These are phyloP conservation scores for Micrasema longulum DNA, from an alignment of 1,140 invertebrate genomes.

Conservation along the genomic window DNA sequence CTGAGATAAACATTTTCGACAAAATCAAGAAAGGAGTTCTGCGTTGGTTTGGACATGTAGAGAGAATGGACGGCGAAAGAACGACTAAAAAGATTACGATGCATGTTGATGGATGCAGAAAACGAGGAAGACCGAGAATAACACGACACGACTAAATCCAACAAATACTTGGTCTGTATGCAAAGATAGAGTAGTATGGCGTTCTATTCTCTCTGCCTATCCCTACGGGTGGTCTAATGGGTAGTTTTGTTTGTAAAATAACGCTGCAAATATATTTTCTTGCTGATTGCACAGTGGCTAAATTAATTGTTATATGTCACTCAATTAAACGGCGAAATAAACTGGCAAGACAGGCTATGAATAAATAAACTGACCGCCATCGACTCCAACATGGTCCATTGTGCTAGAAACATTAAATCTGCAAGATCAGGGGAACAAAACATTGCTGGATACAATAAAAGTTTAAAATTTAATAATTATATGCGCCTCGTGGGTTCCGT, in stretches of 20 bases:
- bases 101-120: no score
- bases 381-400: constrained; percentile 9
- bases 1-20: no score
- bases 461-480: neutral
- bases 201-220: no score
- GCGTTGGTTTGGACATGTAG: no score
- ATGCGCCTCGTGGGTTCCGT: neutral
- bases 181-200: no score
- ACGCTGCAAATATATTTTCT: neutral
- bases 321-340: constrained; percentile 8
- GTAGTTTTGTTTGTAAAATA: neutral
- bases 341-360: constrained; percentile 9
- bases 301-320: constrained; percentile 18
- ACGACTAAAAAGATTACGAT: no score
- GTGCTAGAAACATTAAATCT: constrained; percentile 14
- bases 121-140: no score
- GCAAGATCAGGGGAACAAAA: neutral
- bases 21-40: no score
- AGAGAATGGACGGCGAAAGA: no score
- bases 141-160: no score
- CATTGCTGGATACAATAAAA: neutral
- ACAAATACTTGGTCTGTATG: no score
- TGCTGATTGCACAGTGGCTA: neutral
- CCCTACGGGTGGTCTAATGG: neutral
- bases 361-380: constrained; percentile 16